Conservation (phyloP, 2,888 invertebrate genomes). For the Pycnomerus fuliginosus region DNA sequence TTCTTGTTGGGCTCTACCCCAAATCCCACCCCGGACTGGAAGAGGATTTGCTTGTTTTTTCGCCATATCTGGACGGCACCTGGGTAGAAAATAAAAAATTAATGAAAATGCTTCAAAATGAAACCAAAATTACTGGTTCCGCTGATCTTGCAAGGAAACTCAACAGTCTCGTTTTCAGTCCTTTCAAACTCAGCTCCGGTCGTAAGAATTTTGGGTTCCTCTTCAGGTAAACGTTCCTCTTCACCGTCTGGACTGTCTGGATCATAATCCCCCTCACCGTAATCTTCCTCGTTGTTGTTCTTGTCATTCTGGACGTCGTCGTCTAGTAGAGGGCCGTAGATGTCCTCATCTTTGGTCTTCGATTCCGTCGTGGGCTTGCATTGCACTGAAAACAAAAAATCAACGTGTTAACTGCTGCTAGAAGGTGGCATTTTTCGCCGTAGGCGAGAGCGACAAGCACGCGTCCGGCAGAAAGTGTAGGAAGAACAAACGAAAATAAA, state of each 20-base stretch:
- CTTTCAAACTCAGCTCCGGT: background rate
- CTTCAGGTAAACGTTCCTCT: slow-evolving; percentile 15
- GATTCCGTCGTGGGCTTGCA: slow-evolving; percentile 28
- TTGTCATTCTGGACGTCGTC: slow-evolving; percentile 34
- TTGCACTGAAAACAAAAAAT: slow-evolving; percentile 15
- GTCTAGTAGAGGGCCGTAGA: slow-evolving; percentile 9
- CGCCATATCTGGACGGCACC: slow-evolving; percentile 36
- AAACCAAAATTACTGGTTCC: background rate
- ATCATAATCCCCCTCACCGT: slow-evolving; percentile 41
- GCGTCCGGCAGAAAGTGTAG: too few relatives aligned
- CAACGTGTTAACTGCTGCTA: background rate
- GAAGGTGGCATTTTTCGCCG: too few relatives aligned
- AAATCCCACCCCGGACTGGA: slow-evolving; percentile 31
- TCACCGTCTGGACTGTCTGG: slow-evolving; percentile 17
- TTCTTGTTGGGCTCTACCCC: slow-evolving; percentile 28
- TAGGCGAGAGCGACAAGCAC: too few relatives aligned
- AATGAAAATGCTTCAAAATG: background rate
- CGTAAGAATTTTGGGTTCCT: background rate
- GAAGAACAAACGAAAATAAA: too few relatives aligned
- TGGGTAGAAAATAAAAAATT: slow-evolving; percentile 5
- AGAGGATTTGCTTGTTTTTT: slow-evolving; percentile 31
- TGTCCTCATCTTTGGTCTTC: slow-evolving; percentile 28
- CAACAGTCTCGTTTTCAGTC: background rate
- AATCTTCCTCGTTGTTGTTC: slow-evolving; percentile 37
- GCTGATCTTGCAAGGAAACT: background rate